A percentile compares a stretch with the other conserved stretches of the same genome.
Conservation (phyloP, 2,113 vertebrate species). For the Genyomyrus donnyi region DNA sequence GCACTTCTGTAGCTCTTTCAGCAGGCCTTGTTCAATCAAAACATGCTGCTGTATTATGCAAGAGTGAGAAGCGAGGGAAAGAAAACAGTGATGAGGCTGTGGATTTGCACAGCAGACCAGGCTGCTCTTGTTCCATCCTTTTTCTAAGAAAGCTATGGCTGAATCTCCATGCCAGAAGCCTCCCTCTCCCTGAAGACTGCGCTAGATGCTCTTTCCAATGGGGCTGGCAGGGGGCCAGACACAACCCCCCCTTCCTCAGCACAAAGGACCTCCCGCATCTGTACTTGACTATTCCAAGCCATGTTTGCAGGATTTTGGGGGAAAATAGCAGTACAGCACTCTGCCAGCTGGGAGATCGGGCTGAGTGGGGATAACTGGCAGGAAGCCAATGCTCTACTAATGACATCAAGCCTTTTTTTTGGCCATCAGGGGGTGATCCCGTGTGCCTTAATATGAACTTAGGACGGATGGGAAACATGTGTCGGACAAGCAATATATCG, state of each 20-base stretch:
- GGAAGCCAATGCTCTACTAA: background rate
- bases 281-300: background rate
- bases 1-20: background rate
- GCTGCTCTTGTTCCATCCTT: background rate
- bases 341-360: background rate
- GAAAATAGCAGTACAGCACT: background rate
- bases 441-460: background rate
- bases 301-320: background rate
- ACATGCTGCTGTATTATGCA: background rate
- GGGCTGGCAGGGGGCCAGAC: background rate
- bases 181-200: background rate
- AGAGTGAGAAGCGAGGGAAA: background rate
- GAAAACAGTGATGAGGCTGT: background rate
- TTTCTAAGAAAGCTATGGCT: background rate
- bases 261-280: background rate
- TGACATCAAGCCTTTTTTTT: background rate
- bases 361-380: background rate
- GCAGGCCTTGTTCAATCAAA: background rate
- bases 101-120: background rate
- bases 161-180: background rate
- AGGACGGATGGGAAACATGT: background rate
- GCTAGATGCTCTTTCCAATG: background rate
- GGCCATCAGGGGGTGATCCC: background rate
- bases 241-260: background rate
- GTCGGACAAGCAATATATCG: background rate